A percentile compares a stretch with the other conserved stretches of the same genome.
phyloP scores from a whole-genome alignment of 1,140 invertebrate species.

The Pseudomyrmex flavicornis region DNA sequence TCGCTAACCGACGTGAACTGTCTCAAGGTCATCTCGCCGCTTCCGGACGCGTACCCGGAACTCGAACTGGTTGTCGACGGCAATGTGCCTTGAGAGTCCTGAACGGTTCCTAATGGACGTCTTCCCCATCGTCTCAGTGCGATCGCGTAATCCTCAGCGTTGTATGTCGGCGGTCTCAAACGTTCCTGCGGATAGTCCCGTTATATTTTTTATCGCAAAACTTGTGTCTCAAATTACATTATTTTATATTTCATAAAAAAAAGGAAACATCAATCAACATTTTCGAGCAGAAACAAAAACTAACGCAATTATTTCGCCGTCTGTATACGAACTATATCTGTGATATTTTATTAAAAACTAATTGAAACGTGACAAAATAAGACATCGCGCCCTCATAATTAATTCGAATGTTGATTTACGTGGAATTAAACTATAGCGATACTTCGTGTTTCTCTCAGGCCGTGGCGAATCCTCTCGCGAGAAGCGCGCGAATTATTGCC shows the following conservation, averaged over 20 bases:
- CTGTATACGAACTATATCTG: neutral
- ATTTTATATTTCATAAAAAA: neutral
- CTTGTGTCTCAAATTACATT: slow-evolving; percentile 1
- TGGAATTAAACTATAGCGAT: neutral
- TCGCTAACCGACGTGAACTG: slow-evolving; percentile 95
- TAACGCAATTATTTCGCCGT: neutral
- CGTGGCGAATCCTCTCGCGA: slow-evolving; percentile 8
- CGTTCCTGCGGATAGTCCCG: slow-evolving; percentile 87
- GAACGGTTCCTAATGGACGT: slow-evolving; percentile 83
- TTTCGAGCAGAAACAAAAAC: neutral
- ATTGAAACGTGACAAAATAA: neutral
- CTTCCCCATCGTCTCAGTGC: slow-evolving; percentile 92
- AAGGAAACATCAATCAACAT: neutral
- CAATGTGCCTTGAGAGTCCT: slow-evolving; percentile 81
- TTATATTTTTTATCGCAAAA: neutral
- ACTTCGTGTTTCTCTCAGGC: neutral
- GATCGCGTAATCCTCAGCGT: slow-evolving; percentile 92
- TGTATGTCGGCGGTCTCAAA: slow-evolving; percentile 93
- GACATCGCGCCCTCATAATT: neutral
- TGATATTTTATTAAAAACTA: neutral
- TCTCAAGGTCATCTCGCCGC: slow-evolving; percentile 93
- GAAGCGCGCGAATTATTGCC: slow-evolving; percentile 22
- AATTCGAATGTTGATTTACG: neutral
- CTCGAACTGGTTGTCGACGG: slow-evolving; percentile 85
- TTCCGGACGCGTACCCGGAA: slow-evolving; percentile 84